Conservation (phyloP, 1,140 invertebrate genomes). For the Drosophila fuyamai region DNA sequence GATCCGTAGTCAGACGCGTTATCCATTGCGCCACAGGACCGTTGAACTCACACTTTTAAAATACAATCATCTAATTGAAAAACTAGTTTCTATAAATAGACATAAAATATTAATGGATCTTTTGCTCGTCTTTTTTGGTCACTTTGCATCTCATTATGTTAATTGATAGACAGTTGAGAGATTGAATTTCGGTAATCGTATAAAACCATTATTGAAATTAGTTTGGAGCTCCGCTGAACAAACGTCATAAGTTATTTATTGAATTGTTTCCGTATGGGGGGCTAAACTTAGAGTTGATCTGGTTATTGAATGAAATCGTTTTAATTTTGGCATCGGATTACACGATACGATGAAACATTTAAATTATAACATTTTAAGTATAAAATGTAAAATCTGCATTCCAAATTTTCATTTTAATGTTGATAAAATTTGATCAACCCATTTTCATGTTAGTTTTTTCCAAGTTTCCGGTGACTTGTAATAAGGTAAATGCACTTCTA, state of each 20-base stretch:
- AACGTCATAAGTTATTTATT: constrained; percentile 21
- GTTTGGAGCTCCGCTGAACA: constrained; percentile 1
- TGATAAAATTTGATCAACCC: too few relatives aligned
- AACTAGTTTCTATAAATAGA: constrained; percentile 23
- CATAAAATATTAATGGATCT: constrained; percentile 8
- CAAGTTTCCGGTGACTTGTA: too few relatives aligned
- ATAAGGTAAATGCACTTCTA: too few relatives aligned
- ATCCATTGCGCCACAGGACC: constrained; percentile 29
- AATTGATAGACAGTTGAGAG: constrained; percentile 28
- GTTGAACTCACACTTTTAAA: background rate
- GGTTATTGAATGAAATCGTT: constrained; percentile 17
- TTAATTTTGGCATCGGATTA: constrained; percentile 2
- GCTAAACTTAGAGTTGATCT: constrained; percentile 6
- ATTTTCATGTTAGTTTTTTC: too few relatives aligned
- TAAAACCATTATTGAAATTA: constrained; percentile 35
- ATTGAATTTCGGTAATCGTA: constrained; percentile 39
- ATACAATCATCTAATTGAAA: background rate
- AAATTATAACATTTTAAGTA: too few relatives aligned
- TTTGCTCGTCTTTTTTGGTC: constrained; percentile 5
- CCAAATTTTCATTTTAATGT: too few relatives aligned
- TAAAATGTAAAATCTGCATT: too few relatives aligned
- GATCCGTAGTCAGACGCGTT: constrained; percentile 90
- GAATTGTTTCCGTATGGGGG: background rate
- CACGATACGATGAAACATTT: too few relatives aligned
- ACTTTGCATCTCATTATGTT: constrained; percentile 46